phyloP scores from a whole-genome alignment of 2,113 vertebrate species.

The Nannospalax galili region DNA sequence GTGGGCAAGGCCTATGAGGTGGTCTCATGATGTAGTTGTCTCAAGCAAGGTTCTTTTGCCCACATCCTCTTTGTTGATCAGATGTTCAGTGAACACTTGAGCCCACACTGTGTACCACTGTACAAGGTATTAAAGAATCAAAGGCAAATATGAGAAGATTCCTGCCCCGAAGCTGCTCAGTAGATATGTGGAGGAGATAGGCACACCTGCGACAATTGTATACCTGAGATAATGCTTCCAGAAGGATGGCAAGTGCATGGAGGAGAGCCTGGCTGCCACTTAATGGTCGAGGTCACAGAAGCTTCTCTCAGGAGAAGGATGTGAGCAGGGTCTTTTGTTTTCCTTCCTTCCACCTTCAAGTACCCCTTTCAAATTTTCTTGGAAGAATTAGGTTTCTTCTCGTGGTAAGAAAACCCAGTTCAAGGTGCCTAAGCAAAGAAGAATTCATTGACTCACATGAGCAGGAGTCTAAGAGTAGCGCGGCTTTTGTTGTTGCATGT shows the following conservation, averaged over 20 bases:
- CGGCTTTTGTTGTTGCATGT: background rate
- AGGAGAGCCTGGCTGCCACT: background rate
- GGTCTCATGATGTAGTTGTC: background rate
- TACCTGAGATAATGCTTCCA: background rate
- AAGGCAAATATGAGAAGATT: background rate
- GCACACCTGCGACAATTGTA: background rate
- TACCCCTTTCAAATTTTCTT: background rate
- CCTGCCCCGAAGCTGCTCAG: conserved; percentile 36
- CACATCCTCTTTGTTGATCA: background rate
- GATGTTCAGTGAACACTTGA: background rate
- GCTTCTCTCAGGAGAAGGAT: background rate
- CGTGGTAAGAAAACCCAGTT: background rate
- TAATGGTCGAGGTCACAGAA: background rate
- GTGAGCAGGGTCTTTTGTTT: background rate
- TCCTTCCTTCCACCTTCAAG: background rate
- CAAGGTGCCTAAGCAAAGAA: background rate
- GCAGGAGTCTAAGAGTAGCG: background rate
- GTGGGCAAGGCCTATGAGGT: background rate
- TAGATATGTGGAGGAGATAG: background rate
- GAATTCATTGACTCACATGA: background rate
- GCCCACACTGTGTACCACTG: background rate
- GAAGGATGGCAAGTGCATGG: background rate
- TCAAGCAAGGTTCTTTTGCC: background rate
- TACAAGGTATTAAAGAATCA: background rate
- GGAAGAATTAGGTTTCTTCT: background rate